A percentile compares a stretch with the other conserved stretches of the same genome.
phyloP scores from a whole-genome alignment of 2,888 invertebrate genomes.

The Venustoraphidia nigricollis region DNA sequence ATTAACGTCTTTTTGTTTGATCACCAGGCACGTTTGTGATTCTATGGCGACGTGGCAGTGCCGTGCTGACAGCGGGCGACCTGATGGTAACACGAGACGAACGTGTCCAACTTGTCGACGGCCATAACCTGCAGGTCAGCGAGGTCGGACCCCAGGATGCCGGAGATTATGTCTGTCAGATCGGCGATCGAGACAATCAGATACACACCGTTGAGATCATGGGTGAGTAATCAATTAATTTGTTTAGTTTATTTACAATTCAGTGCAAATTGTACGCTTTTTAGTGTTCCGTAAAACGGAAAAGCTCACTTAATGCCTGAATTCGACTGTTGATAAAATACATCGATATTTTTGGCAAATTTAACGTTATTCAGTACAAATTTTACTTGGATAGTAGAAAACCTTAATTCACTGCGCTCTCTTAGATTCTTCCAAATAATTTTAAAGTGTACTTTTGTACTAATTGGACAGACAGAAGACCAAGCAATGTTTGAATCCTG shows the following conservation, averaged over 20 bases:
- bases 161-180: slow-evolving; percentile 58
- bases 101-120: slow-evolving; percentile 48
- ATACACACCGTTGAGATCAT: slow-evolving; percentile 48
- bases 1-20: slow-evolving; percentile 7
- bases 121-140: slow-evolving; percentile 53
- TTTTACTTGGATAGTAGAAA: no score
- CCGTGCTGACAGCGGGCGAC: slow-evolving; percentile 52
- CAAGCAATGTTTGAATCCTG: no score
- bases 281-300: no score
- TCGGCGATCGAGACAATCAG: slow-evolving; percentile 51
- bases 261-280: neutral
- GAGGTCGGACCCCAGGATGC: slow-evolving; percentile 57
- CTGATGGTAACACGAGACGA: slow-evolving; percentile 54
- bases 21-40: slow-evolving; percentile 45
- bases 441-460: no score
- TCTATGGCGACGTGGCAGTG: slow-evolving; percentile 51
- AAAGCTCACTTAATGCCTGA: no score
- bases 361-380: no score
- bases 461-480: no score
- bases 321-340: no score
- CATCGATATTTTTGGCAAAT: no score
- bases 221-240: slow-evolving; percentile 14
- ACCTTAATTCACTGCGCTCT: no score
- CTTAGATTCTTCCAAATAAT: no score
- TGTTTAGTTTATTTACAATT: slow-evolving; percentile 4